Evolutionary conservation across 2,797 vertebrate species (phyloP).

Genomic region (Melanogrammus aeglefinus): DNA sequence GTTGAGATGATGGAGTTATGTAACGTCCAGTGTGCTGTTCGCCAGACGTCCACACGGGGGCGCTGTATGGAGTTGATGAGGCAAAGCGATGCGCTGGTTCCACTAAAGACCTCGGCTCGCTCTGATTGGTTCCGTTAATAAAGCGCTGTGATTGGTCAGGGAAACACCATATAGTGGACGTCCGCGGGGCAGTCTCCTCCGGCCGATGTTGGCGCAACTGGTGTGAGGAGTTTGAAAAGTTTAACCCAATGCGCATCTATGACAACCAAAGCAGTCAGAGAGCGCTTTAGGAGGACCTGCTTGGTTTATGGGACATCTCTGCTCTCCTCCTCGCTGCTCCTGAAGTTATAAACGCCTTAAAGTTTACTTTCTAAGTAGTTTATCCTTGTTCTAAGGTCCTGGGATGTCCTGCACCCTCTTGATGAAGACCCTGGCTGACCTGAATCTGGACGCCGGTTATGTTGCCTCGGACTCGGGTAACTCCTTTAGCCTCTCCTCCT

Average conservation of each 20-base stretch:
- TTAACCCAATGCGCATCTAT: not conserved
- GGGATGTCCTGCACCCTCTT: constrained; percentile 76
- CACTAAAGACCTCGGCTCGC: not conserved
- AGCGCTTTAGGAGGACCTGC: not conserved
- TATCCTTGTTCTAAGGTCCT: constrained; percentile 51
- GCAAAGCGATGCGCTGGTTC: not conserved
- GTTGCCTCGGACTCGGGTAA: constrained; percentile 83
- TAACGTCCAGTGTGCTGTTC: not conserved
- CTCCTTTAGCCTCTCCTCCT: constrained; percentile 86
- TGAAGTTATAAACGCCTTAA: constrained; percentile 6
- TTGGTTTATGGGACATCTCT: constrained; percentile 1
- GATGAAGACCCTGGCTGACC: constrained; percentile 84
- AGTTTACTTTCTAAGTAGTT: not conserved
- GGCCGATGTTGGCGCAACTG: not conserved
- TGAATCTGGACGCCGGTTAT: constrained; percentile 90
- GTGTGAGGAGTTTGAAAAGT: not conserved
- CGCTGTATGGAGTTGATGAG: constrained; percentile 33
- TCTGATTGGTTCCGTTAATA: not conserved
- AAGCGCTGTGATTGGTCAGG: not conserved
- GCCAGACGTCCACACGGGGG: constrained; percentile 24
- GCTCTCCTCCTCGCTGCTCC: not conserved
- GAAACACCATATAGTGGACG: not conserved
- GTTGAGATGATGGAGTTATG: not conserved
- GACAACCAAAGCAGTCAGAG: not conserved
- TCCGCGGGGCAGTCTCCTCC: not conserved